Evolutionary conservation across 2,113 vertebrate genomes (phyloP), one percentile per base, ranked within the genome.

Genomic region (Phalacrocorax carbo): DNA sequence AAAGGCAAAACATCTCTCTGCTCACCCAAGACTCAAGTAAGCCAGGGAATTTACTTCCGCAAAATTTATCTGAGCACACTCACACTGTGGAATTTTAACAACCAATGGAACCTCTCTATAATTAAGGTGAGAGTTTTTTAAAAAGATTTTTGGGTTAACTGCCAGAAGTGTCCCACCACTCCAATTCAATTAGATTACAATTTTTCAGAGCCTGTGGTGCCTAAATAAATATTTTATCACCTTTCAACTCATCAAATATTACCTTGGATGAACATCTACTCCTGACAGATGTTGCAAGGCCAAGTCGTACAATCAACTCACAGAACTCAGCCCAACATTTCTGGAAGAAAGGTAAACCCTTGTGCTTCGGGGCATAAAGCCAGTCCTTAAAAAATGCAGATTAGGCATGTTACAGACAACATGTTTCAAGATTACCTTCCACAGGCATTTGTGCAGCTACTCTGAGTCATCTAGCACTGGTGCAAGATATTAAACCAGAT

Each of bases 401-500:
- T 52, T 64, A 82, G 78, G 40, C 8, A 72, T 11, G 9, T 46
- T 48, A 84, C 19, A 77, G 38, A 46, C n/a, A 76, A 42, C 13
- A 20, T 10, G 44, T 65, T 72, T 52, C 68, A 83, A 49, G 88
- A 88, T 10, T 44, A 48, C 46, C 49, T 79, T 94, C 30, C 62
- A 77, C 30, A 92, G 62, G 65, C 36, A 65, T 77, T 79, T 1
- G 4, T 90, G 78, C 57, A 93, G 61, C 78, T 68, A 76, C 60
- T 77, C 65, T 88, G 82, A 90, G 17, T 86, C 87, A 86, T 49
- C 30, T 13, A 79, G 49, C 64, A 76, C 55, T 51, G 64, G 83
- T 68, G 93, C 34, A 89, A 93, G 83, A 79, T 60, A 91, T 38
- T 75, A 84, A 89, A 82, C 21, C 92, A 95, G 81, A 93, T 61